Conservation (phyloP, 2,888 invertebrate genomes). For the Formica aserva region DNA sequence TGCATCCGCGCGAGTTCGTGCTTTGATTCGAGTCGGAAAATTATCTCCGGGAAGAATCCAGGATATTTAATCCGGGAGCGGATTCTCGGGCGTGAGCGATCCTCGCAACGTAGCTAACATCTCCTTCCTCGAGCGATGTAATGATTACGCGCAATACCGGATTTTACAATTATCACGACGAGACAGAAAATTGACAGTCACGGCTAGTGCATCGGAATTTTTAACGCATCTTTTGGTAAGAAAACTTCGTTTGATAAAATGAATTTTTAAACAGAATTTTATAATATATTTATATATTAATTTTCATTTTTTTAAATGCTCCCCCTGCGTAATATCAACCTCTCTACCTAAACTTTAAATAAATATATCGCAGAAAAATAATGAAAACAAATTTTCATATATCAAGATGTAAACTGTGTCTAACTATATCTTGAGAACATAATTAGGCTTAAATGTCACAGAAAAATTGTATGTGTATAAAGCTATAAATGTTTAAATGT, state of each 20-base stretch:
- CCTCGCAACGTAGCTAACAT: constrained; percentile 26
- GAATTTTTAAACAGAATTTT: background rate
- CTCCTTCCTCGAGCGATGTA: constrained; percentile 30
- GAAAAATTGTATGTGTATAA: background rate
- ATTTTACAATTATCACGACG: constrained; percentile 14
- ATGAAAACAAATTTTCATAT: background rate
- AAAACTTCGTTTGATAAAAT: background rate
- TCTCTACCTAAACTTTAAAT: background rate
- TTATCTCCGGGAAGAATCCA: background rate
- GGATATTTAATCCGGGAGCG: background rate
- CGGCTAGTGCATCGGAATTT: constrained; percentile 33
- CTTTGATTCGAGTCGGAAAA: constrained; percentile 8
- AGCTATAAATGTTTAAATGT: background rate
- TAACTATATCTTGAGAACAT: background rate
- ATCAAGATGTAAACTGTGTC: background rate
- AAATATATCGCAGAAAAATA: background rate
- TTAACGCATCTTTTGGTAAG: constrained; percentile 31
- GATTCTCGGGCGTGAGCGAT: constrained; percentile 41
- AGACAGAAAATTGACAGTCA: constrained; percentile 30
- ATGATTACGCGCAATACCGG: constrained; percentile 22
- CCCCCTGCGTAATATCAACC: background rate
- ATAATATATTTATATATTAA: background rate
- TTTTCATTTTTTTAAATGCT: background rate
- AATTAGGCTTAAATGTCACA: background rate
- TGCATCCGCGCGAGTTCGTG: constrained; percentile 2